A percentile compares a stretch with the other conserved stretches of the same genome.
Conservation (phyloP, 2,113 vertebrate species). For the Tor tambroides region DNA sequence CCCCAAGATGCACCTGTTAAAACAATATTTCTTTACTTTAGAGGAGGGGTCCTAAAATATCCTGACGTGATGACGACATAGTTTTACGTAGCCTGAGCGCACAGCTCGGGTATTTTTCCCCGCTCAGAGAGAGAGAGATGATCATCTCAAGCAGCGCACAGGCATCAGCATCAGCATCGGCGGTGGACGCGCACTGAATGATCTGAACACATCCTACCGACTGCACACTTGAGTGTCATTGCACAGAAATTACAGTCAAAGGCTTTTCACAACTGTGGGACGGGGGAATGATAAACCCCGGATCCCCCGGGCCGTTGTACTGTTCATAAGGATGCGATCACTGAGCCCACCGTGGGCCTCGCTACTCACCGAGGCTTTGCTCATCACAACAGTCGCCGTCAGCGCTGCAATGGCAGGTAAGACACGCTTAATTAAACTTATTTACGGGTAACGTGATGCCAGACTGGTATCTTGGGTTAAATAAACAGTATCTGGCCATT, state of each 20-base stretch:
- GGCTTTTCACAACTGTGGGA: slow-evolving; percentile 39
- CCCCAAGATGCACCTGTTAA: neutral
- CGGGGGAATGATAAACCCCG: slow-evolving; percentile 67
- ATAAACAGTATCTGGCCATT: neutral
- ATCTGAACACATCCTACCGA: neutral
- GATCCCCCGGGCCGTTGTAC: slow-evolving; percentile 46
- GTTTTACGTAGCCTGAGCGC: slow-evolving; percentile 20
- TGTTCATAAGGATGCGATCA: slow-evolving; percentile 53
- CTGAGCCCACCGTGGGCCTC: slow-evolving; percentile 51
- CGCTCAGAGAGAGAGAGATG: slow-evolving; percentile 26
- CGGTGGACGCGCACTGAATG: slow-evolving; percentile 1
- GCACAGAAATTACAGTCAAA: slow-evolving; percentile 7
- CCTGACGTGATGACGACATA: slow-evolving; percentile 65
- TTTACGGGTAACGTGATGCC: neutral
- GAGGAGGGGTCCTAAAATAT: too few species aligned
- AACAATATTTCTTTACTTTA: neutral
- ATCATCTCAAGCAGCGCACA: slow-evolving; percentile 9
- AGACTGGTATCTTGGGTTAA: neutral
- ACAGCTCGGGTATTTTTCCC: slow-evolving; percentile 24
- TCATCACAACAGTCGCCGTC: slow-evolving; percentile 53
- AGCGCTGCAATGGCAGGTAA: slow-evolving; percentile 57
- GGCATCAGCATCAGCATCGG: neutral
- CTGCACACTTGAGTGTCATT: neutral
- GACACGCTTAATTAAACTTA: neutral
- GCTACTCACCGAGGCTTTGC: slow-evolving; percentile 60